Base-by-base conservation (phyloP, 2,113 vertebrate genomes). In the Indri indri region DNA sequence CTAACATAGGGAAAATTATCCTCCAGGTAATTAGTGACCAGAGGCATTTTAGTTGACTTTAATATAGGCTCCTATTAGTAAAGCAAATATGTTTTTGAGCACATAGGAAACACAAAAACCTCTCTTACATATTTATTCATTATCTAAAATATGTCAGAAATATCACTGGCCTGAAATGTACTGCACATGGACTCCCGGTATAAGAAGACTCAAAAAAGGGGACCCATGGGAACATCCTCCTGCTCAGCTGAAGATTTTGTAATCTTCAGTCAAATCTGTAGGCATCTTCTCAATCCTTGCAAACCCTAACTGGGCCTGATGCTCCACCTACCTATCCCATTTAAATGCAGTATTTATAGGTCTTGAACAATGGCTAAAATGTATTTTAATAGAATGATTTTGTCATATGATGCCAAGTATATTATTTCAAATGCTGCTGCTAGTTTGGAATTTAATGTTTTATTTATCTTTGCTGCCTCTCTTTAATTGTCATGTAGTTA, bases 381-480 rank as follows among this genome's bases (percentile, higher is more conserved):
- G 8, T 30, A 59, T 88, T 96, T 94, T 68, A 90, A 80, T 80
- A 76, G 52, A 90, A 79, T 63, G 30, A 59, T 89, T 97, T 92
- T 96, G 88, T 84, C 54, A 79, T 77, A 13, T 9, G 9, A 81
- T 94, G 85, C 37, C 77, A 92, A 66, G n/a, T 27, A 63, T 94
- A 30, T 95, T 95, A 73, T 80, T 54, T 77, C 65, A 94, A 80
- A 27, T 81, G 40, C 66, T 11, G 0, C 40, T 71, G 25, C 79
- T 79, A 50, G 20, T 86, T 70, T 97, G 87, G 86, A 91, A 76
- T 97, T 74, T 54, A 25, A 42, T 68, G 37, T n/a, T 70, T 76
- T 91, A 42, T 74, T 93, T 97, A 47, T 74, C 90, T 94, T 92
- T 82, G n/a, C 66, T 30, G 30, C 81, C 50, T 83, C 40, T 84